These are phyloP conservation scores for Phallusia fumigata DNA, from an alignment of 23 tunicate genomes.

Conservation along the genomic window DNA sequence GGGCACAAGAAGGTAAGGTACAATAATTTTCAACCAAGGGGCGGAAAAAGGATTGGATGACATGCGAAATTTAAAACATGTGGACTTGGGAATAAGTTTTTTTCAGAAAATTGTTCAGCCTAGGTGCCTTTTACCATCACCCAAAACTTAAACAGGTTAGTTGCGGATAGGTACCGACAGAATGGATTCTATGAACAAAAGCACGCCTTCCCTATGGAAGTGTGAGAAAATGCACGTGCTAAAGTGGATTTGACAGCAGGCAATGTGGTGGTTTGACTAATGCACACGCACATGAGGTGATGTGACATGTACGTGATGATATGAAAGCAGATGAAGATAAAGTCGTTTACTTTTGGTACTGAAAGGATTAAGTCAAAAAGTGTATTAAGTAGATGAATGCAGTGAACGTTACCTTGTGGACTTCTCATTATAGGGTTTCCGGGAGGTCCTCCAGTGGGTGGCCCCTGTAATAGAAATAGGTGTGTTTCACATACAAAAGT, in stretches of 20 bases:
- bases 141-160: too few relatives aligned
- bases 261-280: background rate
- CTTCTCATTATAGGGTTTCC: slow-evolving; percentile 72
- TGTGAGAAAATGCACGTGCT: background rate
- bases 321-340: background rate
- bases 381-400: background rate
- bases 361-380: background rate
- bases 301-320: background rate
- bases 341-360: too few relatives aligned
- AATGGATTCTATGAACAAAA: background rate
- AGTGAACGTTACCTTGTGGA: slow-evolving; percentile 57
- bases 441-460: slow-evolving; percentile 65
- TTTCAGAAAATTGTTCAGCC: too few relatives aligned
- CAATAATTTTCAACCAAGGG: too few relatives aligned
- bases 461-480: slow-evolving; percentile 36
- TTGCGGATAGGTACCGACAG: too few relatives aligned
- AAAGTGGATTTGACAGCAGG: background rate
- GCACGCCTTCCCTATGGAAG: background rate
- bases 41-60: too few relatives aligned
- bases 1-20: slow-evolving; percentile 2
- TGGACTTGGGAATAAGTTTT: too few relatives aligned
- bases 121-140: too few relatives aligned
- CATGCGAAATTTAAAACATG: too few relatives aligned
- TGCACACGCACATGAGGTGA: background rate
- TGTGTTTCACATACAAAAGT: background rate